phyloP scores from a whole-genome alignment of 2,113 vertebrate species.

The Archilochus colubris region DNA sequence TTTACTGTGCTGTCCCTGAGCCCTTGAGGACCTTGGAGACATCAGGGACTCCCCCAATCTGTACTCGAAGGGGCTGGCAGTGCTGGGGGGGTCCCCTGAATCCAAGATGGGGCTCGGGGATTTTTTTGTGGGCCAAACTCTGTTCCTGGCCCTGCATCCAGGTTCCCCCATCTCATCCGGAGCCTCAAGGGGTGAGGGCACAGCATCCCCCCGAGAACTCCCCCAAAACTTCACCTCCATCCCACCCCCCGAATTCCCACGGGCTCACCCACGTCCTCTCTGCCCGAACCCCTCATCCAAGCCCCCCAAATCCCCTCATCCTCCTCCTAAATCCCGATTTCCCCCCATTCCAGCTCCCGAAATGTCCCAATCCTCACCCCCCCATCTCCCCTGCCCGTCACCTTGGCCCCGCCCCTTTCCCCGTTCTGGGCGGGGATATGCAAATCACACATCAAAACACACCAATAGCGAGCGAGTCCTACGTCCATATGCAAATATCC shows the following conservation, averaged over 20 bases:
- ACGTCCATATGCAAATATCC: neutral
- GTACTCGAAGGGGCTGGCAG: fast-evolving
- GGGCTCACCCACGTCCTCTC: too few species aligned
- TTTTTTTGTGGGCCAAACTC: neutral
- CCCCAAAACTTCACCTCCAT: too few species aligned
- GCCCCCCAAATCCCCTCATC: neutral
- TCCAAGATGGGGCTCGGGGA: fast-evolving
- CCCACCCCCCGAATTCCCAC: neutral
- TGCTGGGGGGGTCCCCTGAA: neutral
- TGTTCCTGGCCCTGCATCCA: neutral
- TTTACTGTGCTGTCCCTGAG: neutral
- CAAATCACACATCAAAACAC: fast-evolving
- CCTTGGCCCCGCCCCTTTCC: neutral
- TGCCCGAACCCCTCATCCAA: too few species aligned
- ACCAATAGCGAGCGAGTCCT: neutral
- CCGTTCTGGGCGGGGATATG: neutral
- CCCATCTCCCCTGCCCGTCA: too few species aligned
- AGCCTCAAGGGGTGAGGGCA: fast-evolving
- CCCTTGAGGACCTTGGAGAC: neutral
- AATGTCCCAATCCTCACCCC: neutral
- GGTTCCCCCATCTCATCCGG: neutral
- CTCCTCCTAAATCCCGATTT: too few species aligned
- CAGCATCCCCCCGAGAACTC: too few species aligned
- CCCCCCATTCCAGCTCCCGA: too few species aligned
- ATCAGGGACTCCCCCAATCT: neutral